Base-by-base conservation (phyloP, 2,888 invertebrate species). In the Rhynchonema sp. region DNA sequence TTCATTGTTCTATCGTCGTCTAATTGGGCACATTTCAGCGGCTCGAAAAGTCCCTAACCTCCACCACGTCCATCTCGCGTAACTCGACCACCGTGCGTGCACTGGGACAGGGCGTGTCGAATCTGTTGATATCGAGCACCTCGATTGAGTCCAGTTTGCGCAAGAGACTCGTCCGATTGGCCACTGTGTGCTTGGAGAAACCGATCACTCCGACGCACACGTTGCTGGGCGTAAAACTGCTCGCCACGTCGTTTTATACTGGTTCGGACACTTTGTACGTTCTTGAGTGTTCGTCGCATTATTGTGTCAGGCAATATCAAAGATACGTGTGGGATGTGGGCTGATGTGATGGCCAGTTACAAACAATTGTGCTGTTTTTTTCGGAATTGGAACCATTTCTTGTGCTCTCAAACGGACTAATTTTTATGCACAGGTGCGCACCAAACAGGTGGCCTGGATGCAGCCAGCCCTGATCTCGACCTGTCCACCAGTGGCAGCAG, bases 231-330 rank as follows among this genome's bases (percentile, higher is more conserved):
- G 75, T 84, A 64, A 84, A 85, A 71, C 77, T 87, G 60, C 79
- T 86, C 66, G 76, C 86, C 64, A 83, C 84, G 55, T 84, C 85
- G 71, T 84, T 86, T 80, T 87, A 87, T 75, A 82, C 83, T 70
- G 73, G 79, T 77, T 38, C n/a, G n/a, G n/a, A n/a, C n/a, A n/a
- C n/a, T n/a, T n/a, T n/a, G n/a, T n/a, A n/a, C n/a, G n/a, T n/a
- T n/a, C n/a, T n/a, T n/a, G n/a, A n/a, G n/a, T n/a, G n/a, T n/a
- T n/a, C n/a, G n/a, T n/a, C n/a, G n/a, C n/a, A n/a, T n/a, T n/a
- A n/a, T n/a, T n/a, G n/a, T n/a, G n/a, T n/a, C n/a, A n/a, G n/a
- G n/a, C n/a, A n/a, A n/a, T n/a, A n/a, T n/a, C n/a, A n/a, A n/a
- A n/a, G n/a, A n/a, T n/a, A n/a, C n/a, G n/a, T n/a, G n/a, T n/a